phyloP scores from a whole-genome alignment of 1,140 invertebrate species.

The Samia ricini region DNA sequence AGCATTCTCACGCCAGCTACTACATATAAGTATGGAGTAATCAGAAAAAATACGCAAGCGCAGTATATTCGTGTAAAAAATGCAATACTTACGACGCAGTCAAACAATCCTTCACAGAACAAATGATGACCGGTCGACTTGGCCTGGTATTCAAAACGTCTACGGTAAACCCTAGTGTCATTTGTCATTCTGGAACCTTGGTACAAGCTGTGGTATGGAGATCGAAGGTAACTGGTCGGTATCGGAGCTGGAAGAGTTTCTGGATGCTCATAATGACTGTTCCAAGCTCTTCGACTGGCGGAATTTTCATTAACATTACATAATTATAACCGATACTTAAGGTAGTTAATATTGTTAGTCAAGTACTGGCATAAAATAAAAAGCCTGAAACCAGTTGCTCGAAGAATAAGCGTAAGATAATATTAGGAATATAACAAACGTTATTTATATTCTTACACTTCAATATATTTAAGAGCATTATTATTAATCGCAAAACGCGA shows the following conservation, averaged over 20 bases:
- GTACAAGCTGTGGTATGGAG: conserved; percentile 35
- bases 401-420: no score
- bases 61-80: no score
- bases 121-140: conserved; percentile 28
- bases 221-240: background rate
- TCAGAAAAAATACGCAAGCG: no score
- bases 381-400: no score
- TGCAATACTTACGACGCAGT: conserved; percentile 41
- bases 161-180: conserved; percentile 41
- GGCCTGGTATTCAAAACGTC: conserved; percentile 31
- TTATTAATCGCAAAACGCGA: no score
- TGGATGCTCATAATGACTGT: conserved; percentile 23
- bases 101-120: conserved; percentile 34
- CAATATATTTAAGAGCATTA: no score
- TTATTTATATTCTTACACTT: no score
- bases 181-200: conserved; percentile 32
- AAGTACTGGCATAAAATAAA: no score
- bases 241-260: conserved; percentile 26
- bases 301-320: background rate
- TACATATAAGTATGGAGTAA: no score
- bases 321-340: background rate
- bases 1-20: no score
- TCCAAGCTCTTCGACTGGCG: background rate
- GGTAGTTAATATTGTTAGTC: no score
- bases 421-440: no score